Evolutionary conservation across 2,113 vertebrate genomes (phyloP).

Genomic region (Pomatostomus ruficeps): DNA sequence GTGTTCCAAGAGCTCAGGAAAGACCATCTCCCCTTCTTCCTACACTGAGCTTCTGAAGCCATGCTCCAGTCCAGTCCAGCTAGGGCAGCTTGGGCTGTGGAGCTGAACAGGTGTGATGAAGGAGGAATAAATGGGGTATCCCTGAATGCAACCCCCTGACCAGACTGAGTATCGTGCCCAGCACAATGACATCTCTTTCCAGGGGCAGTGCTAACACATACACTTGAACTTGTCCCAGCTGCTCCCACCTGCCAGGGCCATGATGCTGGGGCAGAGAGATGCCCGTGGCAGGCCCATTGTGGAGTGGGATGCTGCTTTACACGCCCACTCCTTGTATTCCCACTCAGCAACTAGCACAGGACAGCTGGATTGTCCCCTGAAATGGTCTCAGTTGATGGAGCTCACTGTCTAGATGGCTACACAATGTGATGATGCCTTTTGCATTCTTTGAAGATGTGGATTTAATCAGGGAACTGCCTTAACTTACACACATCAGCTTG

Average conservation of each 20-base stretch:
- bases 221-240: neutral
- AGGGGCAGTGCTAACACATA: neutral
- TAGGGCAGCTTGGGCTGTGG: neutral
- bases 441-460: neutral
- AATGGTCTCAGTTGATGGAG: neutral
- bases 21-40: neutral
- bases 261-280: neutral
- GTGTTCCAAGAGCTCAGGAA: neutral
- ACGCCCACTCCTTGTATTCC: accelerated
- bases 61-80: neutral
- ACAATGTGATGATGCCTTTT: neutral
- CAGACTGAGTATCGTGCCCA: neutral
- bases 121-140: neutral
- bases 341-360: neutral
- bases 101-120: neutral
- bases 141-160: neutral
- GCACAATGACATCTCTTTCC: neutral
- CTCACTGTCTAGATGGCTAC: neutral
- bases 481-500: neutral
- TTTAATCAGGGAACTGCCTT: neutral
- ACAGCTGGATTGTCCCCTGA: neutral
- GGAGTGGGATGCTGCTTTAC: neutral
- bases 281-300: neutral
- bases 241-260: neutral
- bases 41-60: neutral